Evolutionary conservation across 1,140 invertebrate species (phyloP).

Genomic region (Caenorhabditis brenneri): DNA sequence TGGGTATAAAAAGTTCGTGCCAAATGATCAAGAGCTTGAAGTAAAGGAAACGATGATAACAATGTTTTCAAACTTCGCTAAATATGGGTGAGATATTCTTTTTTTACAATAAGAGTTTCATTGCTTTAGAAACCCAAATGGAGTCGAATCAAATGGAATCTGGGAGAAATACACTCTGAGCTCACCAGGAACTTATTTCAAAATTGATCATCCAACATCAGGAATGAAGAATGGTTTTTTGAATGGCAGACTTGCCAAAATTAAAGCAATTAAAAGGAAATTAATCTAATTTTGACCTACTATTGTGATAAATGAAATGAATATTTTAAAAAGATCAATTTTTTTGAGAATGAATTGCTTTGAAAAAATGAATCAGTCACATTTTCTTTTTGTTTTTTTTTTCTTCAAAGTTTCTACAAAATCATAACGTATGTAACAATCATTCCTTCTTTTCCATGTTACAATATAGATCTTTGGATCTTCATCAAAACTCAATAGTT

Average conservation of each 20-base stretch:
- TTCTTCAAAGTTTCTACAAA: no score
- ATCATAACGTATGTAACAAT: no score
- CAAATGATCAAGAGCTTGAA: conserved; percentile 50
- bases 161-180: neutral
- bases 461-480: no score
- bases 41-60: conserved; percentile 55
- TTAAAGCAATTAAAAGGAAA: neutral
- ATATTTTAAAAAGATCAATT: neutral
- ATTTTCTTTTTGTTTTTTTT: no score
- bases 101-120: neutral
- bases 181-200: neutral
- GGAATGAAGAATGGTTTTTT: neutral
- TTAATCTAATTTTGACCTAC: neutral
- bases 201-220: neutral
- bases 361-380: no score
- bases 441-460: no score
- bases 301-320: neutral
- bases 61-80: conserved; percentile 58
- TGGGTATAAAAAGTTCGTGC: conserved; percentile 52
- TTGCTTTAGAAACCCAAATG: conserved; percentile 43
- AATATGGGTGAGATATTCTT: conserved; percentile 61
- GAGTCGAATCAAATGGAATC: neutral
- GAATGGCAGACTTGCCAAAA: conserved; percentile 19
- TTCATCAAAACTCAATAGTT: no score
- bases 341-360: no score